Evolutionary conservation across 2,797 vertebrate species (phyloP).

Genomic region (Nannoperca australis): DNA sequence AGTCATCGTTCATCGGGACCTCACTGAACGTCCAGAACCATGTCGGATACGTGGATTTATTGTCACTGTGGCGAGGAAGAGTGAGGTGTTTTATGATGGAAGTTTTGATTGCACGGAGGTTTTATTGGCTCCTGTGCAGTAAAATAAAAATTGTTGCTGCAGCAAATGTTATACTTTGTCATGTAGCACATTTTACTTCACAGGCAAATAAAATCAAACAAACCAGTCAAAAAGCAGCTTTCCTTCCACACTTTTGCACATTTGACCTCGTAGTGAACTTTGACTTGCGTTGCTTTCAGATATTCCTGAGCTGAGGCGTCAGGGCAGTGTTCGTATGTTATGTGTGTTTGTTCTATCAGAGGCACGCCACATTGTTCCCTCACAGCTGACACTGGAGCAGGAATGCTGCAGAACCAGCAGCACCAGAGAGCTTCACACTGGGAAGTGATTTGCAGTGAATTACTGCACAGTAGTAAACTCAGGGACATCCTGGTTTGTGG

Average conservation of each 20-base stretch:
- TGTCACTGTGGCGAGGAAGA: background rate
- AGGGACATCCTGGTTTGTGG: slow-evolving; percentile 26
- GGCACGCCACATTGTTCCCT: slow-evolving; percentile 31
- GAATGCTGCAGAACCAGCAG: slow-evolving; percentile 69
- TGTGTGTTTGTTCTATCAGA: slow-evolving; percentile 13
- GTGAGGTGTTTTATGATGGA: slow-evolving; percentile 29
- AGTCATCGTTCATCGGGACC: slow-evolving; percentile 25
- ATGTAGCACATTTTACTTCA: background rate
- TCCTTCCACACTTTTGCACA: background rate
- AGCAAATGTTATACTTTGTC: slow-evolving; percentile 6
- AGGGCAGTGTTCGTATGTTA: background rate
- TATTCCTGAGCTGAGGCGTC: background rate
- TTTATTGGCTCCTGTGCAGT: slow-evolving; percentile 40
- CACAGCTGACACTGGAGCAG: slow-evolving; percentile 8
- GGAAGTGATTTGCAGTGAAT: slow-evolving; percentile 8
- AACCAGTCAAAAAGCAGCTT: background rate
- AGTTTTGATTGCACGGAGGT: slow-evolving; percentile 5
- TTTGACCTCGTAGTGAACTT: background rate
- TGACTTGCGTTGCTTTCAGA: background rate
- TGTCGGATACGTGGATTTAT: slow-evolving; percentile 35
- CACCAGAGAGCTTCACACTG: slow-evolving; percentile 10
- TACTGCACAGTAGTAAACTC: background rate
- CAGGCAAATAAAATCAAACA: background rate
- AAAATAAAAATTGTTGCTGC: slow-evolving; percentile 25
- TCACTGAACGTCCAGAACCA: slow-evolving; percentile 25